A percentile compares a stretch with the other conserved stretches of the same genome.
These are phyloP conservation scores for Xyrichtys novacula DNA, from an alignment of 2,797 vertebrate genomes.

Conservation along the genomic window DNA sequence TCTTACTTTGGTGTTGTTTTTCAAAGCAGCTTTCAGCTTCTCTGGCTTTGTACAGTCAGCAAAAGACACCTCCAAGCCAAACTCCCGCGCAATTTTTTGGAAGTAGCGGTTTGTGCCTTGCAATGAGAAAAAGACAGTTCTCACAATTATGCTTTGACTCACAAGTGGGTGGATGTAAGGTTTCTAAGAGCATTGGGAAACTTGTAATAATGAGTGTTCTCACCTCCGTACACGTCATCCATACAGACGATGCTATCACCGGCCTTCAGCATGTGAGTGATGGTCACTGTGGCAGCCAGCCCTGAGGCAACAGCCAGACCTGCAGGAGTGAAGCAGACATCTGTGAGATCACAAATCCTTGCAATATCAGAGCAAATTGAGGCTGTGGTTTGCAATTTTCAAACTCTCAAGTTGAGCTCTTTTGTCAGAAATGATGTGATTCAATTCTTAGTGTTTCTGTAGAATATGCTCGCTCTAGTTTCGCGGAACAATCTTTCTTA, in stretches of 20 bases:
- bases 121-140: neutral
- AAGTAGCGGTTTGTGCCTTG: constrained; percentile 95
- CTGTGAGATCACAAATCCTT: neutral
- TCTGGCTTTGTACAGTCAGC: constrained; percentile 88
- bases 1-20: constrained; percentile 92
- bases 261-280: constrained; percentile 90
- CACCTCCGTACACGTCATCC: constrained; percentile 96
- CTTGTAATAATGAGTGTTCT: neutral
- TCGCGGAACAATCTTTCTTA: constrained; percentile 75
- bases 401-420: neutral
- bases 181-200: neutral
- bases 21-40: constrained; percentile 88
- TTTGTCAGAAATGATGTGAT: neutral
- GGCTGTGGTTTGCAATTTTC: neutral
- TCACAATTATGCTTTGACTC: neutral
- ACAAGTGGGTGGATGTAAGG: neutral
- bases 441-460: neutral
- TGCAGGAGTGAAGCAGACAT: constrained; percentile 55
- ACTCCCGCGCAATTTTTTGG: constrained; percentile 78
- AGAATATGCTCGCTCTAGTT: neutral
- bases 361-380: neutral
- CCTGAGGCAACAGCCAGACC: constrained; percentile 93
- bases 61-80: constrained; percentile 87
- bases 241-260: constrained; percentile 92
- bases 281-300: constrained; percentile 88